These are phyloP conservation scores for Chloebia gouldiae DNA, from an alignment of 2,113 vertebrate genomes.

Conservation along the genomic window DNA sequence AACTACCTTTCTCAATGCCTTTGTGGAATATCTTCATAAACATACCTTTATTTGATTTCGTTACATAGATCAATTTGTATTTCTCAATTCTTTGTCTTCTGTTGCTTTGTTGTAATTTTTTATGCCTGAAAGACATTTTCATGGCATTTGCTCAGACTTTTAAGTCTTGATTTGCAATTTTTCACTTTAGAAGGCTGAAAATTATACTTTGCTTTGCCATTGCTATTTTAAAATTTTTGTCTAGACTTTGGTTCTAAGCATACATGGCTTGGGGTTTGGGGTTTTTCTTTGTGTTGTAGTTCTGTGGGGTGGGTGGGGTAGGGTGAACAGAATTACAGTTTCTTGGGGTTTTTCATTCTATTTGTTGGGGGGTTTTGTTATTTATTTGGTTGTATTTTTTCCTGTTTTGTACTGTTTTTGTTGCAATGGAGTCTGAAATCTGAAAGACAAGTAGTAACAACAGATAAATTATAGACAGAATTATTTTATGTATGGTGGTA, in stretches of 20 bases:
- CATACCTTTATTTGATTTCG: background rate
- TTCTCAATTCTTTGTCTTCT: background rate
- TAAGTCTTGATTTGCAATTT: background rate
- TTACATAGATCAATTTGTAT: background rate
- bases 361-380: background rate
- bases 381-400: background rate
- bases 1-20: background rate
- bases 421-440: background rate
- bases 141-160: background rate
- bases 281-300: background rate
- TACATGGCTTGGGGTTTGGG: background rate
- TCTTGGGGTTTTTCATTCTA: background rate
- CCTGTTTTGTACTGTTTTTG: background rate
- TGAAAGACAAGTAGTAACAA: background rate
- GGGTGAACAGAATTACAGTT: background rate
- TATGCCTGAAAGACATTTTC: background rate
- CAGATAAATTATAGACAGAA: background rate
- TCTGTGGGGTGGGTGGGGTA: background rate
- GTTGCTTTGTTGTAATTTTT: slow-evolving; percentile 21
- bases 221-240: background rate
- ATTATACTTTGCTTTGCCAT: background rate
- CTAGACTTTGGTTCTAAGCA: background rate
- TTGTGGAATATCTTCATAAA: background rate
- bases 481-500: background rate
- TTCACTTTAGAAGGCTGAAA: background rate